Evolutionary conservation across 2,797 vertebrate genomes (phyloP), one percentile per base, ranked within the genome.

Genomic region (Dallia pectoralis): DNA sequence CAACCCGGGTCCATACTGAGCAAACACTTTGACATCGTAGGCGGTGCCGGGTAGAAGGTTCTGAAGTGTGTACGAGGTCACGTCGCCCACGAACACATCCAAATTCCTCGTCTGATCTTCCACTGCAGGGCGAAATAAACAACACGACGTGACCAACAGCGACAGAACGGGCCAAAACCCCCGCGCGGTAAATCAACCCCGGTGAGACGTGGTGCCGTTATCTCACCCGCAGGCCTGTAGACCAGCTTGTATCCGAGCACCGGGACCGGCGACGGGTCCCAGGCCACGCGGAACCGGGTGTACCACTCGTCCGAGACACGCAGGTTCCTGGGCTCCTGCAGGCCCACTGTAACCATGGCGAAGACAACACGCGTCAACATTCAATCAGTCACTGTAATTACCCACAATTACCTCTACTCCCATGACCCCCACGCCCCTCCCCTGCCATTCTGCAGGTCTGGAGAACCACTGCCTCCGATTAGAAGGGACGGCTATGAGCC

Each of bases 241-340:
- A 94, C 93, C 72, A 99, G 94, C 83, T 93, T 95, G 91, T 99
- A 99, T 4, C 98, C 98, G 82, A 98, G 92, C 65, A 97, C 95
- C 0, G 98, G 96, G 49, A 95, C 92, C 0, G 93, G 78, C 33
- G 95, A 94, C 19, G 96, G 92, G 80, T 99, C 97, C 97, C 98
- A 99, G 81, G 96, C 93, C 77, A 98, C 97, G 33, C 97, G 89
- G 93, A 99, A 99, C 11, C 97, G 90, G 0, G 98, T 99, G 83
- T 99, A 99, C 97, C 96, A 98, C 84, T 99, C 98, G 16, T 99
- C 97, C 0, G 96, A 96, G 74, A 99, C 89, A 0, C 94, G 95
- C 25, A 99, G 96, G 88, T 95, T 97, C 85, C 93, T 94, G 80
- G 98, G 98, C 69, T 94, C 94, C 88, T 97, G 84, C 68, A 99